Evolutionary conservation across 2,113 vertebrate species (phyloP).

Genomic region (Coracopsis vasa): DNA sequence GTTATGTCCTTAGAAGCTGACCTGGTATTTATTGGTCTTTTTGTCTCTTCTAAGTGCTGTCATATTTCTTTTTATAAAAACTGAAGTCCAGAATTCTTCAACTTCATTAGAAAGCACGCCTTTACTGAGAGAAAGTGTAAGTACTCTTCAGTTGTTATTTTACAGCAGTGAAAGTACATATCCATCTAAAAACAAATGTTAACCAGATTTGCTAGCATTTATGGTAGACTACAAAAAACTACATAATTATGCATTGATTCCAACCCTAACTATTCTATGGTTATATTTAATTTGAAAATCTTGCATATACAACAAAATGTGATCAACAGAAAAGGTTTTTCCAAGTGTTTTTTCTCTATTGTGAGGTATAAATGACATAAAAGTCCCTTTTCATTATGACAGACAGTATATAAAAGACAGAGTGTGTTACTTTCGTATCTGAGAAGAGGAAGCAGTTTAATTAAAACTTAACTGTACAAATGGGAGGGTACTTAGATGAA

Average conservation of each 20-base stretch:
- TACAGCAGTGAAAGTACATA: neutral
- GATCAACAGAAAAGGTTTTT: neutral
- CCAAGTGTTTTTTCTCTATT: neutral
- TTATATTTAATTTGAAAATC: neutral
- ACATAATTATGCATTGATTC: neutral
- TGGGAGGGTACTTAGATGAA: neutral
- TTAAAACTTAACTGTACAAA: neutral
- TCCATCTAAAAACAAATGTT: neutral
- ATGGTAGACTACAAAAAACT: neutral
- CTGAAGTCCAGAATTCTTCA: conserved; percentile 71
- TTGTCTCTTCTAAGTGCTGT: conserved; percentile 80
- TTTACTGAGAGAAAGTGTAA: conserved; percentile 82
- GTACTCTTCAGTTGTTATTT: conserved; percentile 51
- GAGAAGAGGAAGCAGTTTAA: neutral
- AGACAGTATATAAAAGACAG: neutral
- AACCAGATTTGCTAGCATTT: neutral
- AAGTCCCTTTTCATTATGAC: neutral
- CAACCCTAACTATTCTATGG: neutral
- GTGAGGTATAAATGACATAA: neutral
- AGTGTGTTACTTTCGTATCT: neutral
- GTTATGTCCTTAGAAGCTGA: neutral
- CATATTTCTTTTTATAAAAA: conserved; percentile 90
- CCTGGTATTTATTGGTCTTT: neutral
- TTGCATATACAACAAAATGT: neutral
- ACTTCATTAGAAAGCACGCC: conserved; percentile 67